Conservation (phyloP, 2,113 vertebrate genomes). For the Xiphophorus maculatus region DNA sequence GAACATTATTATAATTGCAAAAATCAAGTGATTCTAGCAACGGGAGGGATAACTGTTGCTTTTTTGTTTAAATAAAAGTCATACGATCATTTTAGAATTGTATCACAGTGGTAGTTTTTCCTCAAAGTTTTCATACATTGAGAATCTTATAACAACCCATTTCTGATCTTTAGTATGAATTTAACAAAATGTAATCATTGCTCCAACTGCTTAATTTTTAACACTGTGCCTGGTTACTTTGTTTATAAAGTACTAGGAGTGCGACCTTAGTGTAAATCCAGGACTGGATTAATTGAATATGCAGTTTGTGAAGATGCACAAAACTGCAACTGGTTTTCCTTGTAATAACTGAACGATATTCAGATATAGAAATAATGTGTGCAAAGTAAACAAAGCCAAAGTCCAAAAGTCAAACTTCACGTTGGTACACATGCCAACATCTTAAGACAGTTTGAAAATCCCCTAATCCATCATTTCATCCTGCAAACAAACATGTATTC, state of each 20-base stretch:
- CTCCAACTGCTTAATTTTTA: slow-evolving; percentile 15
- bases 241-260: neutral
- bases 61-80: neutral
- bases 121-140: neutral
- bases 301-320: too few species aligned
- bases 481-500: slow-evolving; percentile 38
- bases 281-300: neutral
- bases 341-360: neutral
- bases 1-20: neutral
- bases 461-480: slow-evolving; percentile 40
- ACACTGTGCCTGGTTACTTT: neutral
- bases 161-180: slow-evolving; percentile 3
- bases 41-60: neutral
- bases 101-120: too few species aligned
- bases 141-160: neutral
- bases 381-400: slow-evolving; percentile 46
- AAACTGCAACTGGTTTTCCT: slow-evolving; percentile 5
- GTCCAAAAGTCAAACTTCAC: slow-evolving; percentile 69
- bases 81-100: too few species aligned
- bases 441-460: slow-evolving; percentile 45
- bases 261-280: too few species aligned
- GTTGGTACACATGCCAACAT: slow-evolving; percentile 31
- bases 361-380: slow-evolving; percentile 33
- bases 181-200: slow-evolving; percentile 21
- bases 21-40: neutral